phyloP scores from a whole-genome alignment of 1,140 invertebrate species.

The Ostrea edulis region DNA sequence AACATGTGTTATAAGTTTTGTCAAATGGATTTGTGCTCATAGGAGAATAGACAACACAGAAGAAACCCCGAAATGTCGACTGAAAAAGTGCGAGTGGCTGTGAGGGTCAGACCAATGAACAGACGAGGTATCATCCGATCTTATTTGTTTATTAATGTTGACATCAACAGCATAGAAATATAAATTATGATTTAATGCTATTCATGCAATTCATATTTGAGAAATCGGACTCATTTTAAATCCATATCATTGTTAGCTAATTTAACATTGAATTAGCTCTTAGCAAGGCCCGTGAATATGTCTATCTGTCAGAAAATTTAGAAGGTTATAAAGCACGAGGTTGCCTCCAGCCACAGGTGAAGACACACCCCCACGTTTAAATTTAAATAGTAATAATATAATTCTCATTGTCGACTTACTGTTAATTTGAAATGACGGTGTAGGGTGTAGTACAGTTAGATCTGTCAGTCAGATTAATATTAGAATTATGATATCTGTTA shows the following conservation, averaged over 20 bases:
- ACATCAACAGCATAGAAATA: background rate
- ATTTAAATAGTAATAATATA: no score
- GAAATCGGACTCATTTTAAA: background rate
- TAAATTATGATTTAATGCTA: background rate
- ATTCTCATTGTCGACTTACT: no score
- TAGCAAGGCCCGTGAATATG: background rate
- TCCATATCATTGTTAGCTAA: background rate
- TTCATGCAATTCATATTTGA: background rate
- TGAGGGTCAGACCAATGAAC: conserved; percentile 96
- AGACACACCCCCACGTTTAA: background rate
- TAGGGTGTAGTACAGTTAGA: no score
- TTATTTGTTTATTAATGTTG: conserved; percentile 36
- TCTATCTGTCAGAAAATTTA: background rate
- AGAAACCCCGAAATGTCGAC: conserved; percentile 47
- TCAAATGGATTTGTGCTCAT: background rate
- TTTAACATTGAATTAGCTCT: background rate
- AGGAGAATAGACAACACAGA: background rate
- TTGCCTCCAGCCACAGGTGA: background rate
- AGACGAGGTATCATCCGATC: conserved; percentile 86
- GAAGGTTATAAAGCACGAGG: background rate
- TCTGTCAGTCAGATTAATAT: no score
- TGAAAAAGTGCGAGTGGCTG: conserved; percentile 96
- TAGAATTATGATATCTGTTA: no score
- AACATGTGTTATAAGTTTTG: background rate
- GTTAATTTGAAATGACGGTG: no score